A percentile compares a stretch with the other conserved stretches of the same genome.
Evolutionary conservation across 2,888 invertebrate species (phyloP).

Genomic region (Scaptodrosophila latifasciaeformis): DNA sequence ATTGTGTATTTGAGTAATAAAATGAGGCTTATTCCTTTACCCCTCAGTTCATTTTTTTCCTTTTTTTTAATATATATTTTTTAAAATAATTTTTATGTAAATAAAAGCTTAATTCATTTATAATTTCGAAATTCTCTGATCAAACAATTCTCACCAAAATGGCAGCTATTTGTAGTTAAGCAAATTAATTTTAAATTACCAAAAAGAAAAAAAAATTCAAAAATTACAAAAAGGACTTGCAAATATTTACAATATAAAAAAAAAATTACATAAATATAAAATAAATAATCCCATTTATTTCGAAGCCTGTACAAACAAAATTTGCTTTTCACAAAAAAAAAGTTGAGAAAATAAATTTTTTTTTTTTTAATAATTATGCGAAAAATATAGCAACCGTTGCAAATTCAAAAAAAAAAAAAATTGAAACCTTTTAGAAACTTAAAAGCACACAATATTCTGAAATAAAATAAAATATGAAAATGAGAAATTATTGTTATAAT

Average conservation of each 20-base stretch:
- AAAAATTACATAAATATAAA: conserved; percentile 10
- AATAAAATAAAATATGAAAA: neutral
- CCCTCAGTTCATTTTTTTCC: neutral
- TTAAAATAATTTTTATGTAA: conserved; percentile 15
- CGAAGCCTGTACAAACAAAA: conserved; percentile 37
- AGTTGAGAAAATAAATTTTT: conserved; percentile 3
- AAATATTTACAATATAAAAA: conserved; percentile 40
- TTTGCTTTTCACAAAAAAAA: conserved; percentile 32
- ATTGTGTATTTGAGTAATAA: conserved; percentile 30
- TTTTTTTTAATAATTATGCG: conserved; percentile 16
- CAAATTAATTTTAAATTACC: conserved; percentile 65
- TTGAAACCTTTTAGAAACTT: neutral
- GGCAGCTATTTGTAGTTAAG: conserved; percentile 76
- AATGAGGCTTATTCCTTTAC: neutral
- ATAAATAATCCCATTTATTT: conserved; percentile 31
- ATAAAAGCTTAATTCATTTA: conserved; percentile 7
- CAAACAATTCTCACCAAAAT: conserved; percentile 76
- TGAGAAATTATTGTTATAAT: conserved; percentile 21
- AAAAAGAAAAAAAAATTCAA: conserved; percentile 57
- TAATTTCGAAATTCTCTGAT: neutral
- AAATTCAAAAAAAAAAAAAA: conserved; percentile 11
- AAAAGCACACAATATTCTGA: neutral
- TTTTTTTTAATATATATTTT: conserved; percentile 21
- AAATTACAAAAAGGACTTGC: conserved; percentile 61
- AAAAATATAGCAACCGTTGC: conserved; percentile 32